These are phyloP conservation scores for Mycteria americana DNA, from an alignment of 2,797 vertebrate genomes.

Conservation along the genomic window DNA sequence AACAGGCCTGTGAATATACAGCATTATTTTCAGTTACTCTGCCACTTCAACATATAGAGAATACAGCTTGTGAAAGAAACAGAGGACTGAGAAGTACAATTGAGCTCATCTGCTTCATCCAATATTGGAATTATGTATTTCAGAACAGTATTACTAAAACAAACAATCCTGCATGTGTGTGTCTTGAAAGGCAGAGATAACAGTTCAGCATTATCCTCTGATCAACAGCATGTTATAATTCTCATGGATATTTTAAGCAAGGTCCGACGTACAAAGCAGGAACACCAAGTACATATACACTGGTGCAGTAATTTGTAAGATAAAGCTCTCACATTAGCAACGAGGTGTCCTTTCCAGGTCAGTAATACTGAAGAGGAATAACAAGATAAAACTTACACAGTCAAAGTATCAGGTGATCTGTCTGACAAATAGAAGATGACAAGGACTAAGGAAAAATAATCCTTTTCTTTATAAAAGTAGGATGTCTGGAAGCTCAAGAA, in stretches of 20 bases:
- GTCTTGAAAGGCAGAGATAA: neutral
- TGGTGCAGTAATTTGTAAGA: neutral
- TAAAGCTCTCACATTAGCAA: neutral
- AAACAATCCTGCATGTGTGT: neutral
- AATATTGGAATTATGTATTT: neutral
- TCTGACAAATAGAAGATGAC: neutral
- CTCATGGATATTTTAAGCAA: neutral
- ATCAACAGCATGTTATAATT: neutral
- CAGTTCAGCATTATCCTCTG: neutral
- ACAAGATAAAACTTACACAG: neutral
- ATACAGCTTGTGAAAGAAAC: neutral
- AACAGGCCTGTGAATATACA: neutral
- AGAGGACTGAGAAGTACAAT: neutral
- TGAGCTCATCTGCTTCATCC: neutral
- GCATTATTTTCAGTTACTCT: neutral
- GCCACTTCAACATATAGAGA: neutral
- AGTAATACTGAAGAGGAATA: neutral
- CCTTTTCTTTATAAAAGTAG: neutral
- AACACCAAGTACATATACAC: neutral
- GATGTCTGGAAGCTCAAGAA: neutral
- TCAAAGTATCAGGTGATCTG: neutral
- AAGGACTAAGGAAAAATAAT: neutral
- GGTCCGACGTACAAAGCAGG: neutral
- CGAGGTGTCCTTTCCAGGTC: conserved; percentile 1
- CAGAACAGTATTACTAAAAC: neutral